Evolutionary conservation across 2,888 invertebrate genomes (phyloP).

Genomic region (Apotomis turbidana): DNA sequence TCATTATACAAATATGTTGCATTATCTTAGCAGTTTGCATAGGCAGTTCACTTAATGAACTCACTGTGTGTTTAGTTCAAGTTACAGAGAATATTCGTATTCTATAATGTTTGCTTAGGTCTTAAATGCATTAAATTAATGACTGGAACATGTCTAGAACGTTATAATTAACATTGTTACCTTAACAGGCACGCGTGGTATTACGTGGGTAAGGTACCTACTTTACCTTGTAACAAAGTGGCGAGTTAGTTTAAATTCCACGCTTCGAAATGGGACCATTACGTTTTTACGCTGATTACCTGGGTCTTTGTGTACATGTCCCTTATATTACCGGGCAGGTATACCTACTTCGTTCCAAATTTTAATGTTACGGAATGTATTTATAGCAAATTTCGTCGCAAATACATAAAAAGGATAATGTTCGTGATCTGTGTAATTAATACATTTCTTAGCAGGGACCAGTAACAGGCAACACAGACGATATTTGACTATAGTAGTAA

Average conservation of each 20-base stretch:
- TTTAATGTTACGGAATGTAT: background rate
- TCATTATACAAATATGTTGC: background rate
- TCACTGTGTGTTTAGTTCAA: background rate
- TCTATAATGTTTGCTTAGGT: slow-evolving; percentile 12
- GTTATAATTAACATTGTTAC: slow-evolving; percentile 21
- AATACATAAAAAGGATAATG: too few species aligned
- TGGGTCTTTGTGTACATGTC: slow-evolving; percentile 23
- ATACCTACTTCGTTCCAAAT: background rate
- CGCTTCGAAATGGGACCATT: slow-evolving; percentile 19
- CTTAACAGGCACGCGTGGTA: slow-evolving; percentile 7
- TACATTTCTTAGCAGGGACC: too few species aligned
- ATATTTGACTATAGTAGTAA: too few species aligned
- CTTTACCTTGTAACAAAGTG: slow-evolving; percentile 5
- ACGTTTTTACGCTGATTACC: slow-evolving; percentile 35
- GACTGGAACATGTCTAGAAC: slow-evolving; percentile 19
- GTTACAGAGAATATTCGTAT: background rate
- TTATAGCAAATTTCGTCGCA: too few species aligned
- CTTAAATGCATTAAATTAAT: slow-evolving; percentile 19
- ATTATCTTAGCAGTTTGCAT: slow-evolving; percentile 17
- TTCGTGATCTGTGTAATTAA: too few species aligned
- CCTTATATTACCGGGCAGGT: slow-evolving; percentile 29
- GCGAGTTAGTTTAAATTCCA: slow-evolving; percentile 31
- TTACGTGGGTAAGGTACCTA: background rate
- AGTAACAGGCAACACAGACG: too few species aligned
- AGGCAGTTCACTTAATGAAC: background rate